These are phyloP conservation scores for Telenomus remus DNA, from an alignment of 1,140 invertebrate species.

Conservation along the genomic window DNA sequence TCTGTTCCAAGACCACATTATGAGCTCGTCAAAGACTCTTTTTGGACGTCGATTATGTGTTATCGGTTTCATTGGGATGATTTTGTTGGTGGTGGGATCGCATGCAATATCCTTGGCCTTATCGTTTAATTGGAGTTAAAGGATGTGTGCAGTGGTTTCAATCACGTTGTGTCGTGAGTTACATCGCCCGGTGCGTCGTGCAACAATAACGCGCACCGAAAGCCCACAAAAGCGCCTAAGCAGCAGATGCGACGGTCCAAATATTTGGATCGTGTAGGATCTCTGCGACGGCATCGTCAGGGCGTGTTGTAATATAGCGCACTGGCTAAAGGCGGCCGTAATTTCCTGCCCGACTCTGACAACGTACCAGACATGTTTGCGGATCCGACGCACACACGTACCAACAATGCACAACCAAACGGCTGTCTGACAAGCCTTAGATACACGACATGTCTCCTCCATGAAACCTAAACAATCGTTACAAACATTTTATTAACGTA, in stretches of 20 bases:
- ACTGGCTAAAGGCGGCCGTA: constrained; percentile 74
- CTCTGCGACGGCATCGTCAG: constrained; percentile 16
- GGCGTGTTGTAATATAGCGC: constrained; percentile 70
- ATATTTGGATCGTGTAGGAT: constrained; percentile 47
- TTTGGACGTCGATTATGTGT: too few species aligned
- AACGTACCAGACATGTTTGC: constrained; percentile 74
- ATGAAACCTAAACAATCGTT: too few species aligned
- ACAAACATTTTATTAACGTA: too few species aligned
- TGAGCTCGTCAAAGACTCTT: too few species aligned
- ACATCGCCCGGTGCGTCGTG: constrained; percentile 25
- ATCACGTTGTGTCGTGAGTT: constrained; percentile 30
- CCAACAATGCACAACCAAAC: constrained; percentile 39
- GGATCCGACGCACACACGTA: constrained; percentile 60
- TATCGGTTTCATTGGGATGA: too few species aligned
- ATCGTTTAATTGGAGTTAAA: too few species aligned
- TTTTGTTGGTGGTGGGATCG: too few species aligned
- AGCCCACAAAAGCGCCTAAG: constrained; percentile 24
- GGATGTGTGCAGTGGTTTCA: constrained; percentile 16
- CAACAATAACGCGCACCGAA: constrained; percentile 15
- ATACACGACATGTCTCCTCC: neutral
- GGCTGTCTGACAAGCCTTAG: constrained; percentile 28
- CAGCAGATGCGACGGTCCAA: constrained; percentile 21
- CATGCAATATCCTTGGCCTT: too few species aligned
- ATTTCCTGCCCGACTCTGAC: constrained; percentile 75
- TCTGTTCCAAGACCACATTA: too few species aligned